Base-by-base conservation (phyloP, 37 sponge, comb jelly and placozoan genomes). In the Corticium candelabrum region DNA sequence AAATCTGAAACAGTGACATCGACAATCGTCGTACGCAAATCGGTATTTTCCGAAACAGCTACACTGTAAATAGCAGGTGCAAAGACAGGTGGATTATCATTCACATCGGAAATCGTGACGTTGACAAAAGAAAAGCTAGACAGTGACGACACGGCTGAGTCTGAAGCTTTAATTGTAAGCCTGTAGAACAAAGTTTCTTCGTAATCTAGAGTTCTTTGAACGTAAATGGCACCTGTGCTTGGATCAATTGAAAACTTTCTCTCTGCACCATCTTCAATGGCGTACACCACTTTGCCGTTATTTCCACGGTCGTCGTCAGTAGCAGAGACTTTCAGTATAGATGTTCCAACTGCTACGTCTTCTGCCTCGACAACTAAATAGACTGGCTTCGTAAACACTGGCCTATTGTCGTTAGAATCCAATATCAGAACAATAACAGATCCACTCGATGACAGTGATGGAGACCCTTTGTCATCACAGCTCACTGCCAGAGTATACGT, bases 381-480 rank as follows among this genome's bases (percentile, higher is more conserved):
- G 62, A 50, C 11, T 11, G 11, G 11, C 21, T 50, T 50, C 62
- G 62, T 21, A 50, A 50, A 50, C 21, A 27, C 62, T 11, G 62
- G 62, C 62, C 15, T 27, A 21, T 50, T 11, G 11, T 50, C 62
- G 62, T 50, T 50, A 27, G 21, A 11, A 21, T 21, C 62, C 15
- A 50, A 21, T 27, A 50, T 11, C 15, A 11, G 62, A 21, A 50
- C 74, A 39, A 84, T 34, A 3, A 86, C 82, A 70, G 56, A 72
- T 1, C 86, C 76, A 37, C 27, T 41, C 15, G 76, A 80, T 1
- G 75, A 74, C 32, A 31, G 74, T 35, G 84, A 86, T 11, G 79
- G 67, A 1, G 7, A 5, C n/a, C 85, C 90, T 68, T 83, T 80
- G 74, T 90, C 90, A 27, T 11, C 21, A 50, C 62, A 50, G 15